Conservation (phyloP, 1,140 invertebrate species). For the Drosophila murphyi region DNA sequence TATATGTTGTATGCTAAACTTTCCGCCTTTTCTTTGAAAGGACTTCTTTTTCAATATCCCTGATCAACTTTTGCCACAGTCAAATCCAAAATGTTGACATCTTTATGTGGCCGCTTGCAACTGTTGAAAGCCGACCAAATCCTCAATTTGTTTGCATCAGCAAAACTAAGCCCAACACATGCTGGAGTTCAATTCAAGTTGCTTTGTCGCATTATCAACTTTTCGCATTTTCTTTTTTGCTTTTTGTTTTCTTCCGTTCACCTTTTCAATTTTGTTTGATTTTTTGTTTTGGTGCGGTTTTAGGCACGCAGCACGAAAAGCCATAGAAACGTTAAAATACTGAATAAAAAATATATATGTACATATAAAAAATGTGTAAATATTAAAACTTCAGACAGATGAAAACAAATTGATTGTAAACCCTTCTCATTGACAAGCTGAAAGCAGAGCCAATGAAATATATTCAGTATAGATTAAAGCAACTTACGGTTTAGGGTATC, state of each 20-base stretch:
- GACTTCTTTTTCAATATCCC: background rate
- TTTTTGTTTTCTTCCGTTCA: background rate
- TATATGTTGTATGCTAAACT: background rate
- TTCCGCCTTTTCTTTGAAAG: background rate
- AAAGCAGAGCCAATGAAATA: no score
- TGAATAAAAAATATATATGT: background rate
- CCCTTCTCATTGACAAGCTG: no score
- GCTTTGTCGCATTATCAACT: slow-evolving; percentile 43
- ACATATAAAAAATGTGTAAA: background rate
- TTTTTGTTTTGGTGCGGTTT: slow-evolving; percentile 2
- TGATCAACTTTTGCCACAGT: background rate
- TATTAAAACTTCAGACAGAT: slow-evolving; percentile 20
- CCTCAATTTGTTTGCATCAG: slow-evolving; percentile 11
- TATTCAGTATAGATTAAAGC: no score
- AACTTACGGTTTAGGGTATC: no score
- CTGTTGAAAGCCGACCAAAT: slow-evolving; percentile 9
- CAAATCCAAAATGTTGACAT: slow-evolving; percentile 13
- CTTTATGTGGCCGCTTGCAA: slow-evolving; percentile 9
- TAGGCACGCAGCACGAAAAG: slow-evolving; percentile 14
- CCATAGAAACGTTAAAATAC: slow-evolving; percentile 16
- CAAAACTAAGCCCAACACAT: slow-evolving; percentile 23
- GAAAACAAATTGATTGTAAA: background rate
- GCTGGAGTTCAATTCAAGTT: slow-evolving; percentile 24
- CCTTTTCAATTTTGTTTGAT: slow-evolving; percentile 19
- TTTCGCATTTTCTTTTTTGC: background rate